Evolutionary conservation across 2,797 vertebrate species (phyloP).

Genomic region (Macroramphosus scolopax): DNA sequence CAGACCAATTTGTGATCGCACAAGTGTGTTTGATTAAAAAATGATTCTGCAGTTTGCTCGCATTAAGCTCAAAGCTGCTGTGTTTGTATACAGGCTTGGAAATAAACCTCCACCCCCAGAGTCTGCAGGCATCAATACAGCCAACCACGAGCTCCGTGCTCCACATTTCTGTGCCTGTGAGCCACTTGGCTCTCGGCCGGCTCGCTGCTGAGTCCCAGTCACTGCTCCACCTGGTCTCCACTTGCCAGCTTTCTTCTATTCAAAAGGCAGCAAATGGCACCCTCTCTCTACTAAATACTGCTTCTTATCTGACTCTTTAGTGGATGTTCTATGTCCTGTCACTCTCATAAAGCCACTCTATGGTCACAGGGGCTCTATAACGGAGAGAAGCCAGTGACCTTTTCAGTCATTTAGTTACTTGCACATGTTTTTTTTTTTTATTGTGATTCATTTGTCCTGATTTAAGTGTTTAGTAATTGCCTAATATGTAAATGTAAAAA

Average conservation of each 20-base stretch:
- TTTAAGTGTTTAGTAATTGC: constrained; percentile 23
- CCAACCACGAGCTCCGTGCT: constrained; percentile 26
- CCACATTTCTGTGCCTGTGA: constrained; percentile 37
- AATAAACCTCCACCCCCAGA: constrained; percentile 27
- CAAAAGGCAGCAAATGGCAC: constrained; percentile 43
- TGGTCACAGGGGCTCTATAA: neutral
- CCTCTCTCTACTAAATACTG: constrained; percentile 27
- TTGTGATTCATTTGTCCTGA: constrained; percentile 11
- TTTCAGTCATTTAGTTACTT: neutral
- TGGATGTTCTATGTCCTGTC: constrained; percentile 28
- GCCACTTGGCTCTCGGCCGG: constrained; percentile 47
- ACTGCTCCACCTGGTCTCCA: constrained; percentile 53
- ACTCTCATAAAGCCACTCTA: constrained; percentile 8
- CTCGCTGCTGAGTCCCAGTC: constrained; percentile 33
- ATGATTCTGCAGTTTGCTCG: constrained; percentile 6
- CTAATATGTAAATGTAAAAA: constrained; percentile 26
- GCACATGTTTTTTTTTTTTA: constrained; percentile 12
- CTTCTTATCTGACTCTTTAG: constrained; percentile 25
- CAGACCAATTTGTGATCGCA: constrained; percentile 40
- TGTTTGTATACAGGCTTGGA: constrained; percentile 30
- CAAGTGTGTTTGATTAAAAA: constrained; percentile 52
- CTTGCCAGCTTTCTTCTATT: constrained; percentile 42
- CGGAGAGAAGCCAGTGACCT: constrained; percentile 16
- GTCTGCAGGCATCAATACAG: constrained; percentile 45
- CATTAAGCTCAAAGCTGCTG: constrained; percentile 17